Conservation (phyloP, 2,113 vertebrate species). For the Onychorhynchus coronatus region DNA sequence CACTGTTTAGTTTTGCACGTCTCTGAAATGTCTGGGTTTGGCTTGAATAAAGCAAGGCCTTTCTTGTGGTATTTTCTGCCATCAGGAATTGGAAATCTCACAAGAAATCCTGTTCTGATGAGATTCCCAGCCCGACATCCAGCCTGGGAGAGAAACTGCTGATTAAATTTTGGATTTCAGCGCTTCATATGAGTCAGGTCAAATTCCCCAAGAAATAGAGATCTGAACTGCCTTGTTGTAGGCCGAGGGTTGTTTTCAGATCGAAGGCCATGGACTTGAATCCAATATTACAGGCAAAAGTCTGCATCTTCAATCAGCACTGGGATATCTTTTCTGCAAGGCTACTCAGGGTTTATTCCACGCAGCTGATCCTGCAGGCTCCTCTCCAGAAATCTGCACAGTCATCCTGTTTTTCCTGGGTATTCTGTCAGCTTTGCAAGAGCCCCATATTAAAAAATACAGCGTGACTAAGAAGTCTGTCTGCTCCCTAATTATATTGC, state of each 20-base stretch:
- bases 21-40: not conserved
- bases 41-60: not conserved
- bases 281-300: not conserved
- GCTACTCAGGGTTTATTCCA: not conserved
- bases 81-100: constrained; percentile 9
- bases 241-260: not conserved
- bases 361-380: not conserved
- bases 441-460: not conserved
- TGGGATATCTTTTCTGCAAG: fast-evolving
- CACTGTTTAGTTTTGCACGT: not conserved
- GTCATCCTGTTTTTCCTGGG: not conserved
- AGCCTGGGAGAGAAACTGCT: not conserved
- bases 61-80: constrained; percentile 22
- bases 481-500: not conserved
- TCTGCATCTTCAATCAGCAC: not conserved
- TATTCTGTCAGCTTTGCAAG: not conserved
- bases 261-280: not conserved
- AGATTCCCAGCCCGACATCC: not conserved
- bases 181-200: not conserved
- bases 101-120: not conserved
- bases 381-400: not conserved
- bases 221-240: not conserved
- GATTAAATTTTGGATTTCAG: not conserved
- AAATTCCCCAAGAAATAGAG: not conserved
- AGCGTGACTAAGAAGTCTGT: not conserved